A percentile compares a stretch with the other conserved stretches of the same genome.
Evolutionary conservation across 2,113 vertebrate genomes (phyloP).

Genomic region (Cyphotilapia sp.): DNA sequence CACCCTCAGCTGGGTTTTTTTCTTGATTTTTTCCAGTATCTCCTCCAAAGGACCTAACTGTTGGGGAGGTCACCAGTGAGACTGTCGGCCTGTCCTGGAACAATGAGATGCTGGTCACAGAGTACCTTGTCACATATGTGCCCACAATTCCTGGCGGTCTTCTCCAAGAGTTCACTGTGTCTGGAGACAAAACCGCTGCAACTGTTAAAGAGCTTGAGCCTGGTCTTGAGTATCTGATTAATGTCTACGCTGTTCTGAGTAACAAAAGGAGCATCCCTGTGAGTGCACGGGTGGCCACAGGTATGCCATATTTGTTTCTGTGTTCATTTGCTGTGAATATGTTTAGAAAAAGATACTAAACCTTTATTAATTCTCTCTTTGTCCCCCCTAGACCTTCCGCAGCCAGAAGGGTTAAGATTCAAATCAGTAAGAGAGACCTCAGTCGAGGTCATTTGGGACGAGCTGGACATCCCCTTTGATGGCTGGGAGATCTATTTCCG

Average conservation of each 20-base stretch:
- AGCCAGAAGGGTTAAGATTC: slow-evolving; percentile 86
- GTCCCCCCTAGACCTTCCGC: slow-evolving; percentile 76
- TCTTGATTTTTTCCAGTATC: slow-evolving; percentile 73
- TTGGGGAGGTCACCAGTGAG: slow-evolving; percentile 80
- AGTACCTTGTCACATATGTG: slow-evolving; percentile 82
- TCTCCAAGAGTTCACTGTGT: slow-evolving; percentile 78
- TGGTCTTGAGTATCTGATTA: slow-evolving; percentile 88
- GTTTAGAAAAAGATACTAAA: not conserved
- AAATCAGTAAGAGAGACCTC: slow-evolving; percentile 87
- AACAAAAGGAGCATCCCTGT: slow-evolving; percentile 89
- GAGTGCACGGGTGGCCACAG: slow-evolving; percentile 84
- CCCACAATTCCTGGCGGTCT: slow-evolving; percentile 81
- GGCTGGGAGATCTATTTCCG: slow-evolving; percentile 88
- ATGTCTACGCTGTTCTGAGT: slow-evolving; percentile 86
- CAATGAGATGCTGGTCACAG: slow-evolving; percentile 84
- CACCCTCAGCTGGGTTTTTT: not conserved
- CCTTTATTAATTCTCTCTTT: not conserved
- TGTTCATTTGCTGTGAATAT: not conserved
- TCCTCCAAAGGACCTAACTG: slow-evolving; percentile 81
- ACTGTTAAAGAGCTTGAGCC: slow-evolving; percentile 86
- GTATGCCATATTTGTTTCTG: slow-evolving; percentile 62
- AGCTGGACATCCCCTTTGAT: slow-evolving; percentile 84
- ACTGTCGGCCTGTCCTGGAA: slow-evolving; percentile 86
- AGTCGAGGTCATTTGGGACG: slow-evolving; percentile 90
- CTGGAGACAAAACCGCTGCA: slow-evolving; percentile 79